A percentile compares a stretch with the other conserved stretches of the same genome.
These are phyloP conservation scores for Ptychoptera albimana DNA, from an alignment of 2,888 invertebrate genomes.

Conservation along the genomic window DNA sequence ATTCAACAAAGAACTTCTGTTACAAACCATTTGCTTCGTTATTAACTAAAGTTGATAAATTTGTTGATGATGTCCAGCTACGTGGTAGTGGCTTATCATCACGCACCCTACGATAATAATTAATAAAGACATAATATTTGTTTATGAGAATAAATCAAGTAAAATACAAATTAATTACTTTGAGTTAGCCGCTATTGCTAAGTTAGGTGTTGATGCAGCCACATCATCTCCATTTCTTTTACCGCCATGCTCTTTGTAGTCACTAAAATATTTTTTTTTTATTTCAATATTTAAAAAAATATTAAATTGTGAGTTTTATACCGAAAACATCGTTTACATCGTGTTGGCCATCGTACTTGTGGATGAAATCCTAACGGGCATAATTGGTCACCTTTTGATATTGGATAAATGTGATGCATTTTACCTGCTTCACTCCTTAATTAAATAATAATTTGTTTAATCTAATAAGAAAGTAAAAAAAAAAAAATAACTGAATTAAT, in stretches of 20 bases:
- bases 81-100: slow-evolving; percentile 34
- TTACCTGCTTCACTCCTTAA: neutral
- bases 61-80: slow-evolving; percentile 65
- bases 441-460: no score
- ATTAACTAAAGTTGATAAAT: slow-evolving; percentile 31
- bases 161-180: no score
- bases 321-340: slow-evolving; percentile 83
- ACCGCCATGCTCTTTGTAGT: slow-evolving; percentile 79
- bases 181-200: slow-evolving; percentile 45
- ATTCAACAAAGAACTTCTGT: neutral
- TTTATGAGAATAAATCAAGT: no score
- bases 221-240: slow-evolving; percentile 50
- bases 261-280: slow-evolving; percentile 37
- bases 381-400: slow-evolving; percentile 65
- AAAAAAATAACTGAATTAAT: no score
- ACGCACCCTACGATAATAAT: slow-evolving; percentile 25
- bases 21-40: slow-evolving; percentile 18
- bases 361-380: slow-evolving; percentile 90
- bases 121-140: no score
- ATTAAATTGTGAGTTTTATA: no score
- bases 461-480: no score
- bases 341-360: slow-evolving; percentile 84
- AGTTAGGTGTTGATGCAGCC: slow-evolving; percentile 64
- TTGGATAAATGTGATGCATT: slow-evolving; percentile 33
- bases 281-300: no score